phyloP scores from a whole-genome alignment of 2,113 vertebrate genomes.

The Anthoscopus minutus region DNA sequence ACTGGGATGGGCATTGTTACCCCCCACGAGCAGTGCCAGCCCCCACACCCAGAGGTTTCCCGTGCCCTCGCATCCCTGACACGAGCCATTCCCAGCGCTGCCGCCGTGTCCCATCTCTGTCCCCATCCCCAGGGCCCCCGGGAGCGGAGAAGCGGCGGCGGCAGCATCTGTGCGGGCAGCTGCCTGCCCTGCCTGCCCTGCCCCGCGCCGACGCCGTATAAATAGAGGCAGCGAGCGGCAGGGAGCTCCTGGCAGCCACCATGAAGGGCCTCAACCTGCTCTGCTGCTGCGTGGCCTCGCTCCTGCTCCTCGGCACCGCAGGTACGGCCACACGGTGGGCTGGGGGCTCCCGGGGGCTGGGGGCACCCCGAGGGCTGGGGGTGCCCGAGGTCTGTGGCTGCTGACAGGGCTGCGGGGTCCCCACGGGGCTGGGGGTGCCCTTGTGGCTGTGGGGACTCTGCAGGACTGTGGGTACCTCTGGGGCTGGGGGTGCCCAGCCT shows the following conservation, averaged over 20 bases:
- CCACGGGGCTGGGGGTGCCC: not conserved
- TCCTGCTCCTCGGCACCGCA: conserved; percentile 35
- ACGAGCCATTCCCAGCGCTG: not conserved
- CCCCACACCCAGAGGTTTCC: accelerated
- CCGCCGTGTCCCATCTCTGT: accelerated
- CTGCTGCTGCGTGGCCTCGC: conserved; percentile 61
- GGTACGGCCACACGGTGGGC: not conserved
- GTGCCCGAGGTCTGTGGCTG: not conserved
- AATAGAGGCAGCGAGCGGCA: conserved; percentile 49
- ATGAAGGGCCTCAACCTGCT: conserved; percentile 60
- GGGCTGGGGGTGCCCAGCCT: not conserved
- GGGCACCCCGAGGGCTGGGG: not conserved
- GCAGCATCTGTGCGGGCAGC: conserved; percentile 35
- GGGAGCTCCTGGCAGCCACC: conserved; percentile 59
- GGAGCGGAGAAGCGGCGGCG: not conserved
- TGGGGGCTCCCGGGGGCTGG: not conserved
- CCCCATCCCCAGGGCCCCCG: not conserved
- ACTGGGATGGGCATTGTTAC: accelerated
- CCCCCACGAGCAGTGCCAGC: accelerated
- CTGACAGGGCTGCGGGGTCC: not conserved
- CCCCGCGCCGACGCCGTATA: conserved; percentile 11
- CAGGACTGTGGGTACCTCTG: no score
- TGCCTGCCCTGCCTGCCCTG: conserved; percentile 16
- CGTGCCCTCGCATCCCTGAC: not conserved
- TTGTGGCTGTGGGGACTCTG: not conserved